Conservation (phyloP, 2,113 vertebrate species). For the rabbit (Oryctolagus cuniculus) region DNA sequence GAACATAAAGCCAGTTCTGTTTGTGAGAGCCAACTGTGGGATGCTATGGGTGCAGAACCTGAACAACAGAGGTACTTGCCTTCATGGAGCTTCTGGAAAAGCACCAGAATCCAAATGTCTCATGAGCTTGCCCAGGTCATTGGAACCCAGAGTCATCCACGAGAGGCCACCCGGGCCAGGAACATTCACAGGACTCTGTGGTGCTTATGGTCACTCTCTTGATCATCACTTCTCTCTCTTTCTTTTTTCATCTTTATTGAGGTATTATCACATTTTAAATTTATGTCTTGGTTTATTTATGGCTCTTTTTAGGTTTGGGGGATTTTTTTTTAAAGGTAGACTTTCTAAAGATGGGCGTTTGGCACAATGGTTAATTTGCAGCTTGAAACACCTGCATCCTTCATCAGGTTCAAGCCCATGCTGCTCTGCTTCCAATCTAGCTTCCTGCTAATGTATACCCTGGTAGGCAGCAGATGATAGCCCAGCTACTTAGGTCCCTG, state of each 20-base stretch:
- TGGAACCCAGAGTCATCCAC: neutral
- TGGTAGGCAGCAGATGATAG: too few species aligned
- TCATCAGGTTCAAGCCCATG: too few species aligned
- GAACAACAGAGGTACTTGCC: neutral
- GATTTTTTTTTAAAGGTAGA: neutral
- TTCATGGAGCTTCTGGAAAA: neutral
- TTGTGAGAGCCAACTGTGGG: neutral
- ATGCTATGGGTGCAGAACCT: neutral
- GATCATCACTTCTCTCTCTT: neutral
- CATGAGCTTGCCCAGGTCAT: neutral
- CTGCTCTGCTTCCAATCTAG: too few species aligned
- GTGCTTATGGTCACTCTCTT: neutral
- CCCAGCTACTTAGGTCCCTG: too few species aligned
- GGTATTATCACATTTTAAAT: neutral
- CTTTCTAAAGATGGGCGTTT: too few species aligned
- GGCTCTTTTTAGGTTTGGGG: neutral
- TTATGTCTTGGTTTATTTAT: neutral
- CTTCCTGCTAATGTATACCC: too few species aligned
- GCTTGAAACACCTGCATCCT: too few species aligned
- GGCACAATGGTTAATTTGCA: too few species aligned
- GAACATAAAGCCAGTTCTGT: neutral
- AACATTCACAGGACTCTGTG: neutral
- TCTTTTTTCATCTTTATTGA: constrained; percentile 8
- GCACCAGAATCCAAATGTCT: neutral
- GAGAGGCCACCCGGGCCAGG: neutral